Evolutionary conservation across 2,113 vertebrate species (phyloP).

Genomic region (Crotalus viridis): DNA sequence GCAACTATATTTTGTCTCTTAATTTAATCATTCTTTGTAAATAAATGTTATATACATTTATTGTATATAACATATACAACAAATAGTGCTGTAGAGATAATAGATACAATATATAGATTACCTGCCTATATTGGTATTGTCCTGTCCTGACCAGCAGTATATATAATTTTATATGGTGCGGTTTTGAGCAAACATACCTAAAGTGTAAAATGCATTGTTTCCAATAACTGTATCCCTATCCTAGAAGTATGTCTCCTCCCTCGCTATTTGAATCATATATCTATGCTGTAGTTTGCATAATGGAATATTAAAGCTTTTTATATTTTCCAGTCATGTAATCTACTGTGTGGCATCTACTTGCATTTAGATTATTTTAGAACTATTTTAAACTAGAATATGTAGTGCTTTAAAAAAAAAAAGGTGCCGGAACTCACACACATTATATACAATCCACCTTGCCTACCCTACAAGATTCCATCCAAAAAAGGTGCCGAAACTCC

Average conservation of each 20-base stretch:
- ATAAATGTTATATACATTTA: not conserved
- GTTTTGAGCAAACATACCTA: not conserved
- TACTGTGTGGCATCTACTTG: not conserved
- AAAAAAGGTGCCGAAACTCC: too few relatives aligned
- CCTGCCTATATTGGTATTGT: not conserved
- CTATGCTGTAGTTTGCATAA: not conserved
- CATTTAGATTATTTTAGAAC: not conserved
- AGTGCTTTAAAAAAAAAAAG: too few relatives aligned
- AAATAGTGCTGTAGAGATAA: not conserved
- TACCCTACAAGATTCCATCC: too few relatives aligned
- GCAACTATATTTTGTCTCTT: not conserved
- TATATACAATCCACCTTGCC: too few relatives aligned
- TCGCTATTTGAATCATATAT: not conserved
- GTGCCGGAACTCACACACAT: too few relatives aligned
- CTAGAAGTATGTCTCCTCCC: not conserved
- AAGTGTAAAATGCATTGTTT: not conserved
- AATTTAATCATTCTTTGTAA: not conserved
- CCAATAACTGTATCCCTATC: not conserved
- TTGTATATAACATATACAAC: not conserved
- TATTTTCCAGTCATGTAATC: not conserved
- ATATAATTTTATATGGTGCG: not conserved
- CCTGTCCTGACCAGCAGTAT: not conserved
- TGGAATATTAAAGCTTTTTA: not conserved
- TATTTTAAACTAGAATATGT: not conserved
- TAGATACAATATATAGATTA: not conserved